phyloP scores from a whole-genome alignment of 2,888 invertebrate genomes.

The Spilosoma lubricipeda region DNA sequence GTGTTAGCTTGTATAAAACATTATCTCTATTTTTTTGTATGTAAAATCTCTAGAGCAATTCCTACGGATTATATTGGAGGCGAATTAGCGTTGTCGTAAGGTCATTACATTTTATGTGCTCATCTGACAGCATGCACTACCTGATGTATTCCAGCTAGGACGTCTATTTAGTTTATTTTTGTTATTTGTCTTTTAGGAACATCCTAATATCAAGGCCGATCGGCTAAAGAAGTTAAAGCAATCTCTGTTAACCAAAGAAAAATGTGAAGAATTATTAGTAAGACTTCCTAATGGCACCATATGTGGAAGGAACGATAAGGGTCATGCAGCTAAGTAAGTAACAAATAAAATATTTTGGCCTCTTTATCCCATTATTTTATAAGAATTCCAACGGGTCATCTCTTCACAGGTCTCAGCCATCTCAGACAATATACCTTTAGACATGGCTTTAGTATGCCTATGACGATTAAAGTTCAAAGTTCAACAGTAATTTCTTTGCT shows the following conservation, averaged over 20 bases:
- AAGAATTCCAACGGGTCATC: too few species aligned
- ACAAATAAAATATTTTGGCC: neutral
- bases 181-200: slow-evolving; percentile 4
- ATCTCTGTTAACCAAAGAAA: neutral
- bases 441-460: too few species aligned
- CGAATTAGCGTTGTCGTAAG: neutral
- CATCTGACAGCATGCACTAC: neutral
- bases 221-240: neutral
- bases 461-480: too few species aligned
- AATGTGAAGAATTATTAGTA: neutral
- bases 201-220: rapidly evolving
- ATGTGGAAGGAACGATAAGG: neutral
- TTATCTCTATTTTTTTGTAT: too few species aligned
- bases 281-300: neutral
- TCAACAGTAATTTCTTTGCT: too few species aligned
- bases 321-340: slow-evolving; percentile 6
- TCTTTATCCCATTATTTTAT: too few species aligned
- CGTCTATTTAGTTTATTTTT: neutral
- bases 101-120: neutral
- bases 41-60: neutral
- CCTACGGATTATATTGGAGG: neutral
- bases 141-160: neutral
- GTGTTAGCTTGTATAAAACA: too few species aligned
- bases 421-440: too few species aligned
- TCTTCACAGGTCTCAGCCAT: too few species aligned